Conservation (phyloP, 2,113 vertebrate genomes). For the Trachemys scripta region DNA sequence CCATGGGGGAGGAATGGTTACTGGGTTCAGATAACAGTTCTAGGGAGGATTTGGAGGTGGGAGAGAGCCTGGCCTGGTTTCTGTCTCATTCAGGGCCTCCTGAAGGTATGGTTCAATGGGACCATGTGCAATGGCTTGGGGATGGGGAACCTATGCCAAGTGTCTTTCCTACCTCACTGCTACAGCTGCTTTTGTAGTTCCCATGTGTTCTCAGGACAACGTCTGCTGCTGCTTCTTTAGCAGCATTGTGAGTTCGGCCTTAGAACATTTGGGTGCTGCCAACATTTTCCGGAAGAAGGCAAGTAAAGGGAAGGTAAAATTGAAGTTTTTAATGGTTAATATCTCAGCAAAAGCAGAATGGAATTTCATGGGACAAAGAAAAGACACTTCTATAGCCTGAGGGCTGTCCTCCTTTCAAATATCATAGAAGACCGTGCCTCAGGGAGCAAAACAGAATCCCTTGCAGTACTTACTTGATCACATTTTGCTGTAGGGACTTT, state of each 20-base stretch:
- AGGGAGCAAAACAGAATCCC: too few species aligned
- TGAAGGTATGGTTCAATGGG: not conserved
- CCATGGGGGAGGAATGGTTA: not conserved
- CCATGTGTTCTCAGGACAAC: not conserved
- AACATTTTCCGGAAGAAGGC: slow-evolving; percentile 33
- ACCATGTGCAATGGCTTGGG: not conserved
- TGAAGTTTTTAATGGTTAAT: slow-evolving; percentile 52
- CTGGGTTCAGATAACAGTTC: not conserved
- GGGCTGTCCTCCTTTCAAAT: not conserved
- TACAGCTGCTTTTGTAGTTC: not conserved
- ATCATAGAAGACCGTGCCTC: not conserved
- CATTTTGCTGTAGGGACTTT: not conserved
- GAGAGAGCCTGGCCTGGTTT: not conserved
- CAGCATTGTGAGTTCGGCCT: not conserved
- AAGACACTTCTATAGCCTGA: slow-evolving; percentile 32
- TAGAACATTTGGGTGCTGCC: not conserved
- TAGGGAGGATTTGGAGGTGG: not conserved
- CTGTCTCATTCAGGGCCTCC: not conserved
- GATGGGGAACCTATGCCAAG: not conserved
- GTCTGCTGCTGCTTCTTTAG: not conserved
- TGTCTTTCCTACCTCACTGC: not conserved
- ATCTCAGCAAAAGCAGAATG: slow-evolving; percentile 48
- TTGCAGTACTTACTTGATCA: not conserved
- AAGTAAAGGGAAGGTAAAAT: not conserved
- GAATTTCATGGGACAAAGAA: slow-evolving; percentile 42